These are phyloP conservation scores for Anagrus nilaparvatae DNA, from an alignment of 1,140 invertebrate species.

Conservation along the genomic window DNA sequence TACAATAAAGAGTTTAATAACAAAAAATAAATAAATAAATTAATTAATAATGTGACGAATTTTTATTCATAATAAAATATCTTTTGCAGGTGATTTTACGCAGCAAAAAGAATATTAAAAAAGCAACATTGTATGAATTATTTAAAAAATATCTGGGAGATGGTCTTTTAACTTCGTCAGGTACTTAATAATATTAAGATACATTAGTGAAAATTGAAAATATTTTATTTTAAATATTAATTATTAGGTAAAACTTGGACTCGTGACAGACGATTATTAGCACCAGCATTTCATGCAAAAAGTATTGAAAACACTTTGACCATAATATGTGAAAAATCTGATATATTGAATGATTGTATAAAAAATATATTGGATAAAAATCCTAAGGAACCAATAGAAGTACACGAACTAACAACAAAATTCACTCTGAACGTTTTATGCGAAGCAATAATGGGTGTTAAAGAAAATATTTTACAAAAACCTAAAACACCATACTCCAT, in stretches of 20 bases:
- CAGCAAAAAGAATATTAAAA: slow-evolving; percentile 47
- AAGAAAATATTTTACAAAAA: slow-evolving; percentile 61
- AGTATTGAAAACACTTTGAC: slow-evolving; percentile 67
- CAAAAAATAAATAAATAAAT: too few relatives aligned
- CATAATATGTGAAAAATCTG: slow-evolving; percentile 64
- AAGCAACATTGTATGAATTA: slow-evolving; percentile 53
- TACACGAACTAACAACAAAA: slow-evolving; percentile 54
- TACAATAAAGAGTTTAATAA: too few relatives aligned
- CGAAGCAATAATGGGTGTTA: slow-evolving; percentile 78
- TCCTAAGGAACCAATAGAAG: slow-evolving; percentile 43
- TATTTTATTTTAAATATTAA: not conserved
- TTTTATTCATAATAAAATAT: slow-evolving; percentile 3
- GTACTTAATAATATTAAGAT: slow-evolving; percentile 25
- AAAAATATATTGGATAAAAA: slow-evolving; percentile 30
- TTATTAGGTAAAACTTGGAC: slow-evolving; percentile 63
- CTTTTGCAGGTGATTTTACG: slow-evolving; percentile 27
- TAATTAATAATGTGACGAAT: not conserved
- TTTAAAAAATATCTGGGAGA: slow-evolving; percentile 57
- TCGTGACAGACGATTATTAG: slow-evolving; percentile 65
- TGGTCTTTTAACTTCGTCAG: slow-evolving; percentile 54
- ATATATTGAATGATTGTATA: slow-evolving; percentile 48
- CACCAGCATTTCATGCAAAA: slow-evolving; percentile 81
- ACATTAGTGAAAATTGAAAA: slow-evolving; percentile 4
- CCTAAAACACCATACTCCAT: slow-evolving; percentile 61
- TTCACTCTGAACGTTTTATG: slow-evolving; percentile 74